Base-by-base conservation (phyloP, 2,113 vertebrate genomes). In the Macaca nemestrina region DNA sequence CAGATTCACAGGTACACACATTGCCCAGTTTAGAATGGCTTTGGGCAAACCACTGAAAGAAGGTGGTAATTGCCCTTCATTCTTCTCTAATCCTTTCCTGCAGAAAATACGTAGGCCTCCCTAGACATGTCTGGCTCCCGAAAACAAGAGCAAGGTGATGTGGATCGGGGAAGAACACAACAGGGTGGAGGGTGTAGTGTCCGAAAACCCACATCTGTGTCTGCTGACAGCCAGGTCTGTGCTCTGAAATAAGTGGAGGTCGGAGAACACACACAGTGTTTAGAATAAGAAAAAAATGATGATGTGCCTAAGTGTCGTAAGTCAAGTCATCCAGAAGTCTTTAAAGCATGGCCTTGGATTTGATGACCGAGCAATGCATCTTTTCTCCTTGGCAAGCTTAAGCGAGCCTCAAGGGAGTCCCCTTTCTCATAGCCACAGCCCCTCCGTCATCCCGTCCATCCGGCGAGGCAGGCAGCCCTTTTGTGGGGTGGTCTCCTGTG, bases 41-140 rank as follows among this genome's bases (percentile, higher is more conserved):
- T 80, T 16, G 14, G 17, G 55, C 55, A 57, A 25, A 45, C 27
- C 17, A 0, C 32, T 0, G 25, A 16, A 18, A 7, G 32, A 48
- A 48, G 43, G 2, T 1, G 6, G 4, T 27, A 5, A 5, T 11
- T 18, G 1, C 0, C 7, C 0, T 12, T 5, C 23, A 4, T 3
- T 6, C 32, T 32, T 10, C 67, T 30, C 35, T 45, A 64, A 55
- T 17, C 57, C 18, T 67, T 52, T 32, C 2, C 55, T 80, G 70
- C 12, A 11, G 93, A 30, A n/a, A 55, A n/a, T 4, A 1, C 3
- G 10, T 2, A 2, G 20, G 9, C 27, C 16, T 23, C 45, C 32
- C 40, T 14, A 3, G 25, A 22, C 1, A 0, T 3, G 0, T 17
- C 80, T 20, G 7, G 40, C 40, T n/a, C 61, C 0, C 0, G 2